Percentiles rank a stretch among this genome's conserved stretches.
These are phyloP conservation scores for Octomys mimax DNA, from an alignment of 2,797 vertebrate species.

Conservation along the genomic window DNA sequence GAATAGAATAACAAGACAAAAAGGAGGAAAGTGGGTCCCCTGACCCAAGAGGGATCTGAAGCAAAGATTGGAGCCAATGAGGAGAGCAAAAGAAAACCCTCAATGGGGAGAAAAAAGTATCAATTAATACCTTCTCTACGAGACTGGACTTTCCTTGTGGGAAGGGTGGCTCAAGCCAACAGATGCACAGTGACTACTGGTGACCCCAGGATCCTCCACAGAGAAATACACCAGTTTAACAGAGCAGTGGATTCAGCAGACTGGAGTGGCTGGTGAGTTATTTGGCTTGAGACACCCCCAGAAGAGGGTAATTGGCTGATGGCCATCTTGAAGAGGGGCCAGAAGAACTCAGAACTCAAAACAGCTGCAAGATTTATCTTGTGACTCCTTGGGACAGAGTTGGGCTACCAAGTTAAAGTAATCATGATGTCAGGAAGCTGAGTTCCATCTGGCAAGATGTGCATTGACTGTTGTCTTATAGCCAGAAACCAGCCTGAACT, in stretches of 20 bases:
- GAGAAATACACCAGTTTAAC: background rate
- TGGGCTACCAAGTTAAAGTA: background rate
- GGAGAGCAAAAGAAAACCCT: background rate
- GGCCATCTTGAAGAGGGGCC: background rate
- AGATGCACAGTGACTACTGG: background rate
- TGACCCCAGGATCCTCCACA: background rate
- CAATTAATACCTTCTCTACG: background rate
- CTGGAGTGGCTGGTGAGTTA: background rate
- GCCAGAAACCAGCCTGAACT: background rate
- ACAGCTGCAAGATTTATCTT: background rate
- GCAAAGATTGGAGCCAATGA: background rate
- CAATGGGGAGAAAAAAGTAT: background rate
- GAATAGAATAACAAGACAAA: too few species aligned
- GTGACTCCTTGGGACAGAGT: background rate
- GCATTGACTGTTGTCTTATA: background rate
- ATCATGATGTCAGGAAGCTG: background rate
- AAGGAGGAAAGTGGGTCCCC: too few species aligned
- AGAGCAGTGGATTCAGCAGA: background rate
- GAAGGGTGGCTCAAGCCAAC: background rate
- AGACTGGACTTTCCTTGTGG: background rate
- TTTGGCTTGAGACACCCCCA: background rate
- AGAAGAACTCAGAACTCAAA: background rate
- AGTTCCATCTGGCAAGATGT: background rate
- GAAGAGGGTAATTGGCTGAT: background rate
- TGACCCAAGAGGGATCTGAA: too few species aligned